Conservation (phyloP, 1,140 invertebrate species). For the Bombus polaris region DNA sequence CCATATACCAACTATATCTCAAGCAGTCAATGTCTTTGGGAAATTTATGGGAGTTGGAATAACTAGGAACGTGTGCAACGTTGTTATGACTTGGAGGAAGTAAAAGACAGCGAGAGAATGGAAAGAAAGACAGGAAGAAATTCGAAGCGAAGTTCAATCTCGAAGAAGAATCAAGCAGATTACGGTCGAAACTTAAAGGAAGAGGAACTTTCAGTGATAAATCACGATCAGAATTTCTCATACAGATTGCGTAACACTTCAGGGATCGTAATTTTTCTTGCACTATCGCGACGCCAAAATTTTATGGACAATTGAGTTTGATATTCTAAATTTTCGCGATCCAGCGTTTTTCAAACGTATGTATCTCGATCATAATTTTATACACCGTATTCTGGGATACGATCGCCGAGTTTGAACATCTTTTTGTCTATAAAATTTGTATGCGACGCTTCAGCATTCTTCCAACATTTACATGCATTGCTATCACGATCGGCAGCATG, state of each 20-base stretch:
- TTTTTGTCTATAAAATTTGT: neutral
- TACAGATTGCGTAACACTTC: slow-evolving; percentile 9
- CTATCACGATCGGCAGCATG: no score
- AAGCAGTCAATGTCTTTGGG: neutral
- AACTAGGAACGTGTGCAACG: neutral
- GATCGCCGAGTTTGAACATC: neutral
- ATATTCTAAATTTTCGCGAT: neutral
- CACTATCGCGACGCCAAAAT: neutral
- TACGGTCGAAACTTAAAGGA: neutral
- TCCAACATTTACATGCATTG: neutral
- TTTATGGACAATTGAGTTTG: slow-evolving; percentile 7
- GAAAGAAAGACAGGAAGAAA: neutral
- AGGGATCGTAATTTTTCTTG: slow-evolving; percentile 1
- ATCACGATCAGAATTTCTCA: neutral
- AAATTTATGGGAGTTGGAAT: neutral
- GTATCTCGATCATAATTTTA: slow-evolving; percentile 14
- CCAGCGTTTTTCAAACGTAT: neutral
- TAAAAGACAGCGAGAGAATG: neutral
- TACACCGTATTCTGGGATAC: neutral
- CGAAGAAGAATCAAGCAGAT: neutral
- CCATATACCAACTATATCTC: neutral
- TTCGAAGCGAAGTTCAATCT: neutral
- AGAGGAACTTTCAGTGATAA: neutral
- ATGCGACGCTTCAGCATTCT: neutral
- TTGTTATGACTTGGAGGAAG: neutral